Evolutionary conservation across 2,797 vertebrate genomes (phyloP).

Genomic region (Phataginus tricuspis): DNA sequence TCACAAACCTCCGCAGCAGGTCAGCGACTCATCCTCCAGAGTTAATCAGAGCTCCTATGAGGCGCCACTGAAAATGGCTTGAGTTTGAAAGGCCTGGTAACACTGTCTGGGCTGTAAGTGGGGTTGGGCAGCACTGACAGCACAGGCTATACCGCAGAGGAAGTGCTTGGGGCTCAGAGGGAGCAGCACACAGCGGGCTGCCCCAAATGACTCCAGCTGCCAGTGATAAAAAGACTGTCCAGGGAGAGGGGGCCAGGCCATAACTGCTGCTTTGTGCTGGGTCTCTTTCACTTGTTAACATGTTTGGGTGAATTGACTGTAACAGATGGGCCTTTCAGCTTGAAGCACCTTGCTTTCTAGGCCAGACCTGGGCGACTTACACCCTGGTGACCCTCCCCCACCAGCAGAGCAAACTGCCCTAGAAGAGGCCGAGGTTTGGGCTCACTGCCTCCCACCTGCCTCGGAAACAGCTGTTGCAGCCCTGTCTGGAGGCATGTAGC

Average conservation of each 20-base stretch:
- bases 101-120: slow-evolving; percentile 43
- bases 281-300: slow-evolving; percentile 22
- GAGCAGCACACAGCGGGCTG: slow-evolving; percentile 73
- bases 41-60: neutral
- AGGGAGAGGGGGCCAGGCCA: slow-evolving; percentile 56
- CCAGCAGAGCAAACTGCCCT: neutral
- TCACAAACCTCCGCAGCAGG: neutral
- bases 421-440: neutral
- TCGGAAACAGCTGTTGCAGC: neutral
- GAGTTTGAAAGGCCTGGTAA: slow-evolving; percentile 68
- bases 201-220: slow-evolving; percentile 80
- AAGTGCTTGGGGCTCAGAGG: slow-evolving; percentile 52
- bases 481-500: neutral
- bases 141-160: neutral
- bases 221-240: slow-evolving; percentile 78
- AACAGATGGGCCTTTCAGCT: slow-evolving; percentile 64
- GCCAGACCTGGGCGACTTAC: neutral
- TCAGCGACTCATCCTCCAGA: neutral
- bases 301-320: slow-evolving; percentile 57
- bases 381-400: neutral
- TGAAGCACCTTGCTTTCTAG: slow-evolving; percentile 24
- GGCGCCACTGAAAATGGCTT: neutral
- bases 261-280: slow-evolving; percentile 63
- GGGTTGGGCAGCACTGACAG: neutral
- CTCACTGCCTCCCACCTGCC: neutral